Conservation (phyloP, 2,113 vertebrate species). For the Cyphomyrus plagiostoma region DNA sequence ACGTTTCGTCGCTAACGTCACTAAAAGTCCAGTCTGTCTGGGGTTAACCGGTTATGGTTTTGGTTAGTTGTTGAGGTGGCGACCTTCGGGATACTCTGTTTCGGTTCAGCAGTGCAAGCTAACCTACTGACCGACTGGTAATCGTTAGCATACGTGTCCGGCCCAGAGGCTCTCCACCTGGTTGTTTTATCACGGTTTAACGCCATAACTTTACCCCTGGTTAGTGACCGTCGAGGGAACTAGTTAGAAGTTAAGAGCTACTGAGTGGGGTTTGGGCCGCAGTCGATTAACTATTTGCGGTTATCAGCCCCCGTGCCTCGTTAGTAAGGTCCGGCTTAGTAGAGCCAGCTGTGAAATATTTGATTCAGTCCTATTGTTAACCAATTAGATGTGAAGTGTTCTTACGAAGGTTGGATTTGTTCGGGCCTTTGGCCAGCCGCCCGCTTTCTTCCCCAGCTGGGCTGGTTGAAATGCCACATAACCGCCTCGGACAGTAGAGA, state of each 20-base stretch:
- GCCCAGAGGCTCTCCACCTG: background rate
- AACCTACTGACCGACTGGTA: background rate
- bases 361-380: background rate
- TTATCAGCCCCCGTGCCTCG: background rate
- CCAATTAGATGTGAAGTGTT: background rate
- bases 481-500: background rate
- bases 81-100: background rate
- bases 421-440: background rate
- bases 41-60: background rate
- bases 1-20: background rate
- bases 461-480: background rate
- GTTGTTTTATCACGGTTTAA: background rate
- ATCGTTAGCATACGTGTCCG: conserved; percentile 5
- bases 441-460: background rate
- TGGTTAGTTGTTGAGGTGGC: background rate
- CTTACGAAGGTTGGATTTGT: background rate
- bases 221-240: background rate
- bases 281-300: background rate
- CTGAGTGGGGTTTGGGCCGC: background rate
- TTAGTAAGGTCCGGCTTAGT: background rate
- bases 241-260: background rate
- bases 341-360: background rate
- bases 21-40: background rate
- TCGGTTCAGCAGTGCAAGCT: background rate
- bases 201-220: background rate